Evolutionary conservation across 1,140 invertebrate genomes (phyloP), one percentile per base, ranked within the genome.

Genomic region (Melanaphis sacchari): DNA sequence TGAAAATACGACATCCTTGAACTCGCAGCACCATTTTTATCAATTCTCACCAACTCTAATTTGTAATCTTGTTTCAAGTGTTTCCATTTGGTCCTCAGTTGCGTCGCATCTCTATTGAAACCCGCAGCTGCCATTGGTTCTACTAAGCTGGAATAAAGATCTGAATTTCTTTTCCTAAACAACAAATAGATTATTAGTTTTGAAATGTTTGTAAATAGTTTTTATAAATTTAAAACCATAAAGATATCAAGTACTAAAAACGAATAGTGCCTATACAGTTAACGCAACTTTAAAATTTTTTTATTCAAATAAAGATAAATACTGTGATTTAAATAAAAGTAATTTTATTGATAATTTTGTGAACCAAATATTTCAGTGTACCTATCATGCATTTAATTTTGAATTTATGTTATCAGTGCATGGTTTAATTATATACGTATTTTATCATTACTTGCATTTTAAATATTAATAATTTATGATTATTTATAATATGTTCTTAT

Each of bases 11-110:
- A 93, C 91, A 93, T 93, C 36, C 91, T 84, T 21, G 91, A 85
- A 41, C 81, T 93, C 2, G 91, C 91, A 0, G 46, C 81, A 15
- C 91, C 91, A 7, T 93, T 93, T 85, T 84, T 85, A 26, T 85
- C 81, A 24, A 93, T 93, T 52, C 91, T 93, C 11, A 93, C 81
- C 38, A 93, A 41, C n/a, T 93, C 91, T n/a, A 93, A 49, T 85
- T 93, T 93, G 46, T 93, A 93, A 41, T 93, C 91, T 41, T 93
- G 91, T 41, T 93, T 93, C n/a, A 93, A 43, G 36, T 93, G 91
- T 85, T 93, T 93, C 91, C 91, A 93, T 24, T 93, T 93, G 15
- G 91, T 93, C 11, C 91, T 93, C 4, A 93, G 36, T 52, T 93
- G 91, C 6, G 81, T 82, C 6, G 91, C 91, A 22, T 93, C 91